Base-by-base conservation (phyloP, 1,140 invertebrate species). In the Aphaenogaster ashmeadi region DNA sequence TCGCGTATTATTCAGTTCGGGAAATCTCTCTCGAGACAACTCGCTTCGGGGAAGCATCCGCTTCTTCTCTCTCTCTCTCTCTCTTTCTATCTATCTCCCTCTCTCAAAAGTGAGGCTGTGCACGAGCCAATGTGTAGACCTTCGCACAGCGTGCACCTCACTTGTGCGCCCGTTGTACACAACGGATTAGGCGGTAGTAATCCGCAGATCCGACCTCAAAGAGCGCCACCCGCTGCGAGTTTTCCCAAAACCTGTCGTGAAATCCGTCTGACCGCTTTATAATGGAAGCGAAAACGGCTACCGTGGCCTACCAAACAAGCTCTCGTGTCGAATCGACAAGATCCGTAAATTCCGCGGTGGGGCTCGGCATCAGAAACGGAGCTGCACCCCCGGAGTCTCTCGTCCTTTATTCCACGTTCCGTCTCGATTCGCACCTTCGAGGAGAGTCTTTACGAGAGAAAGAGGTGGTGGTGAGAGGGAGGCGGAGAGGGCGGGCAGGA, bases 181-280 rank as follows among this genome's bases (percentile, higher is more conserved):
- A 91, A 88, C 74, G 87, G 91, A 91, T 92, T 90, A 92, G 72
- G 62, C 91, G 80, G 58, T 52, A 60, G 50, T 90, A 91, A 91
- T 88, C 91, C 69, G 36, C n/a, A 81, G 86, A 92, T 91, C 86
- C 86, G 69, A 60, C 56, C 60, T 74, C 67, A 62, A 83, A 54
- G 62, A 69, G 47, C 75, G 72, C 87, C 64, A 77, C 92, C 92
- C 88, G 92, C 92, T 88, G 93, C 69, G 92, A 93, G 89, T 93
- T 92, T 92, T 93, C 86, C 87, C 88, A 89, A 93, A 92, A 92
- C 92, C 88, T 92, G 93, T 93, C 90, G 90, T 88, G 66, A 92
- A 86, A 91, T 91, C 81, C 87, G 78, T 66, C 89, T 78, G 79
- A 56, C 67, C 60, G 67, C 69, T 84, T 84, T 84, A 90, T 74